A percentile compares a stretch with the other conserved stretches of the same genome.
phyloP scores from a whole-genome alignment of 2,113 vertebrate species.

The Raphicerus campestris region DNA sequence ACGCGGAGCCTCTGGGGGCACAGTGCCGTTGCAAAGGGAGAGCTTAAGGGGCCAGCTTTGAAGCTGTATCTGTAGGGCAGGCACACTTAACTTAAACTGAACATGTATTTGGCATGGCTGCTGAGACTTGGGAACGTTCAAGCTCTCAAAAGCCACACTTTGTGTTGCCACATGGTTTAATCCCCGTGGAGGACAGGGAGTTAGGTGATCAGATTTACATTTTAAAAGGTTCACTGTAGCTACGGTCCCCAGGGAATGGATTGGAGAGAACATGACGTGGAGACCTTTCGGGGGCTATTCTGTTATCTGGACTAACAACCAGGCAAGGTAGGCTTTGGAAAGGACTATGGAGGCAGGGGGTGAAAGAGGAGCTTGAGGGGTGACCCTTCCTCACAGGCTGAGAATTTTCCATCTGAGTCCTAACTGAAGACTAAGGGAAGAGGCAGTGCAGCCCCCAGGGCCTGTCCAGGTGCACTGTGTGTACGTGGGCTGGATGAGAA shows the following conservation, averaged over 20 bases:
- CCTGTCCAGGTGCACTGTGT: accelerated
- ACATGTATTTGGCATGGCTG: neutral
- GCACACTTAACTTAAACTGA: too few species aligned
- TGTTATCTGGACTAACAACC: neutral
- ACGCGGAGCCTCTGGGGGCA: neutral
- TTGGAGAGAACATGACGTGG: accelerated
- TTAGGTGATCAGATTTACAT: neutral
- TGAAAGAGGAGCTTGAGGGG: neutral
- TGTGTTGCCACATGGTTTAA: neutral
- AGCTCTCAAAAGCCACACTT: neutral
- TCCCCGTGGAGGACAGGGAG: neutral
- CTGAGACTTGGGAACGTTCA: neutral
- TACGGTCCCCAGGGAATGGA: neutral
- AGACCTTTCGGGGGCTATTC: neutral
- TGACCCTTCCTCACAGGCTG: neutral
- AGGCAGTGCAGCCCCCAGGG: neutral
- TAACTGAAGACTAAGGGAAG: neutral
- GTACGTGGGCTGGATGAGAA: neutral
- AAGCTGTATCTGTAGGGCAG: neutral
- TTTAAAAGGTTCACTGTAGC: neutral
- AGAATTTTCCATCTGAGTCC: neutral
- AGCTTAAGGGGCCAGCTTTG: neutral
- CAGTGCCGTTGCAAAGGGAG: neutral
- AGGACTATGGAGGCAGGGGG: neutral
- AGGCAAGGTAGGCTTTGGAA: neutral